phyloP scores from a whole-genome alignment of 2,113 vertebrate genomes.

The Phylloscopus trochiloides region DNA sequence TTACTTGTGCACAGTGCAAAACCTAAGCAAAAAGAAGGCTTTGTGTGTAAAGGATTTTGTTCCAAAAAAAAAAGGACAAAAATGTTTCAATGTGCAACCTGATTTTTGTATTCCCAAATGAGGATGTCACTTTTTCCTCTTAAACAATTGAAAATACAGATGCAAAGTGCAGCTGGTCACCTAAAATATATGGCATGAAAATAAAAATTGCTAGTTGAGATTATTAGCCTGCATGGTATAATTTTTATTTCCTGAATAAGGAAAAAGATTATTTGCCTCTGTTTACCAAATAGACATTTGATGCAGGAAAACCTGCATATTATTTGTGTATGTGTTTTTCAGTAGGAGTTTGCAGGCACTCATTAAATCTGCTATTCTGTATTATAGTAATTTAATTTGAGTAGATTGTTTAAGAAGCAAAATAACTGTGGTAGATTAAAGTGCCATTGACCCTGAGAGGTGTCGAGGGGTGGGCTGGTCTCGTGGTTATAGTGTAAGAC shows the following conservation, averaged over 20 bases:
- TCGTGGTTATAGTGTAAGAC: not conserved
- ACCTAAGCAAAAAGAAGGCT: not conserved
- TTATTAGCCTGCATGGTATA: constrained; percentile 41
- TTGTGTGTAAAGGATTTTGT: constrained; percentile 6
- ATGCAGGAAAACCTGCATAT: not conserved
- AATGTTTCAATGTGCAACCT: not conserved
- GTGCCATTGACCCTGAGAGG: constrained; percentile 37
- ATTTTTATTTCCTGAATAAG: constrained; percentile 45
- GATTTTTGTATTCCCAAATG: constrained; percentile 37
- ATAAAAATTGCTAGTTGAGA: constrained; percentile 44
- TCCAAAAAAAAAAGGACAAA: not conserved
- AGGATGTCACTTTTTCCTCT: constrained; percentile 48
- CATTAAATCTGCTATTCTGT: constrained; percentile 35
- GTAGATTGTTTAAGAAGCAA: constrained; percentile 57
- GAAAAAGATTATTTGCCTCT: not conserved
- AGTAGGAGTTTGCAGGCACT: not conserved
- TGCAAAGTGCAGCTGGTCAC: constrained; percentile 55
- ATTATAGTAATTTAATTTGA: constrained; percentile 52
- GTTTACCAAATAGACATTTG: constrained; percentile 38
- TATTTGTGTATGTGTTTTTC: constrained; percentile 17
- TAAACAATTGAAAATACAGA: constrained; percentile 62
- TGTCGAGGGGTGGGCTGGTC: not conserved
- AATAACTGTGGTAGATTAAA: constrained; percentile 49
- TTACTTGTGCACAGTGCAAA: not conserved
- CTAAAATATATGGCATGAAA: constrained; percentile 54